Evolutionary conservation across 2,888 invertebrate genomes (phyloP).

Genomic region (Clitarchus hookeri): DNA sequence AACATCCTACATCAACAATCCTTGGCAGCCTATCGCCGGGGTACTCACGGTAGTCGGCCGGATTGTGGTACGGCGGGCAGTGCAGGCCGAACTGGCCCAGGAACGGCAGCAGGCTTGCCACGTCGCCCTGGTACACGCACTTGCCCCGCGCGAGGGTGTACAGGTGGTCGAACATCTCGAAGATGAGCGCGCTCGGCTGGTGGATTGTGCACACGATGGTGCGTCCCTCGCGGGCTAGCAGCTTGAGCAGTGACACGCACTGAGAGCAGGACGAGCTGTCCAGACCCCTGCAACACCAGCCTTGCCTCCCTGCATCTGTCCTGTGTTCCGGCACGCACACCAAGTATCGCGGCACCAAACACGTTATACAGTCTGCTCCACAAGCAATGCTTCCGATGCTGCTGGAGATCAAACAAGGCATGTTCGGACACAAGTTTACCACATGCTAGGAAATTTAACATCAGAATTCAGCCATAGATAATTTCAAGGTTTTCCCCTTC

Average conservation of each 20-base stretch:
- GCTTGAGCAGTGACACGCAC: slow-evolving; percentile 77
- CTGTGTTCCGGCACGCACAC: too few relatives aligned
- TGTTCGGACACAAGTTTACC: too few relatives aligned
- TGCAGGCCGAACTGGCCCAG: slow-evolving; percentile 72
- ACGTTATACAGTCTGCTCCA: too few relatives aligned
- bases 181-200: slow-evolving; percentile 89
- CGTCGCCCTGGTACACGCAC: slow-evolving; percentile 83
- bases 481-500: too few relatives aligned
- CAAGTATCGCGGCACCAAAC: too few relatives aligned
- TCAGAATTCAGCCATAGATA: too few relatives aligned
- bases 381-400: too few relatives aligned
- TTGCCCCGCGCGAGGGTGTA: slow-evolving; percentile 83
- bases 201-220: slow-evolving; percentile 93
- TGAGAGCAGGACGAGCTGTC: slow-evolving; percentile 88
- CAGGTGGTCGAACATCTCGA: slow-evolving; percentile 90
- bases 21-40: too few relatives aligned
- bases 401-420: too few relatives aligned
- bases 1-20: too few relatives aligned
- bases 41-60: slow-evolving; percentile 89
- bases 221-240: slow-evolving; percentile 78
- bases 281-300: slow-evolving; percentile 67
- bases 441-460: too few relatives aligned
- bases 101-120: slow-evolving; percentile 75
- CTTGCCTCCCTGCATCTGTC: neutral
- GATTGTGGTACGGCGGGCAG: slow-evolving; percentile 94